Evolutionary conservation across 2,888 invertebrate species (phyloP), one percentile per base, ranked within the genome.

Genomic region (Allophyes oxyacanthae): DNA sequence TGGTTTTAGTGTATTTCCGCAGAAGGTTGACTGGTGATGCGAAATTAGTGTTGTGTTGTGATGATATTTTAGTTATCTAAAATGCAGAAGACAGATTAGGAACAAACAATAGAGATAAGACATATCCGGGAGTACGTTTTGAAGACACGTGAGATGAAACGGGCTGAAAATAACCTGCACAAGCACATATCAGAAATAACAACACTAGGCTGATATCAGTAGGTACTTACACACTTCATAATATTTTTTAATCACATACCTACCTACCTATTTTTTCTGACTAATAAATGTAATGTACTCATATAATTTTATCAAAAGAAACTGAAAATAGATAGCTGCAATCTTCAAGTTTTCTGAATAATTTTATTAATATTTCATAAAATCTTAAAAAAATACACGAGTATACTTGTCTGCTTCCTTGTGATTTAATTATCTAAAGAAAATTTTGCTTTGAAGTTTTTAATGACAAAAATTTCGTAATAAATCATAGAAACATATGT

Each of bases 41-140:
- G 11, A 34, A 50, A 36, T 10, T 54, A 10, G 61, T 64, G 68
- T 50, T 45, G 63, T 71, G 58, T 48, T 40, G 55, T 71, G 56
- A 28, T 32, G 15, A 32, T 28, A 65, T 69, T 62, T 45, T 42
- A 26, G 37, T 53, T 40, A 44, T 59, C 33, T 32, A 43, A 15
- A 15, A 64, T 55, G 58, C 49, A 58, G 49, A 53, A 73, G 46
- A 59, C 63, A 58, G 56, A 75, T 77, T 72, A 73, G 55, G 48
- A 73, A 72, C 33, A 59, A 66, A 83, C 71, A 83, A 82, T 85
- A 84, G 79, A 87, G 89, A 92, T 91, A 92, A 90, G 86, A 82
- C 65, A 72, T 86, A 85, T 82, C 78, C 75, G 82, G 78, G 80
- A 79, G 79, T 82, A 76, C 72, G 78, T 81, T 88, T 86, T 84